Percentiles rank a stretch among this genome's conserved stretches.
Evolutionary conservation across 2,113 vertebrate species (phyloP).

Genomic region (Crotalus tigris): DNA sequence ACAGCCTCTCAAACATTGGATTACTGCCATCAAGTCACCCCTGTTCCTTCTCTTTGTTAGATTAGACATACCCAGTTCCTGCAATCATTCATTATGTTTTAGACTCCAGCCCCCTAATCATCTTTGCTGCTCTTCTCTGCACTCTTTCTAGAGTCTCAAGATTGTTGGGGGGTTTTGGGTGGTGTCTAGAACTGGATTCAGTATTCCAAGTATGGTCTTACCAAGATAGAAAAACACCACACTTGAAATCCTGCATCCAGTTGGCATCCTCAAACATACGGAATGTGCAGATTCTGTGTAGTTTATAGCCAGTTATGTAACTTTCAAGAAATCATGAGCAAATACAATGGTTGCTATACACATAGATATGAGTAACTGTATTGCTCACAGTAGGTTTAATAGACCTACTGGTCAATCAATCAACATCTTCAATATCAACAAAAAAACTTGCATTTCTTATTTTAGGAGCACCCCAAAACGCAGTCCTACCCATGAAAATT

Average conservation of each 20-base stretch:
- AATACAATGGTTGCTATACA: background rate
- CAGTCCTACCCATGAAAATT: background rate
- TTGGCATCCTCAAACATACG: background rate
- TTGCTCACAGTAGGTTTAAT: background rate
- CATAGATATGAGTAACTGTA: too few relatives aligned
- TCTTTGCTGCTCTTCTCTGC: background rate
- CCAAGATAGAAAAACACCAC: background rate
- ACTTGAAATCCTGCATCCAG: background rate
- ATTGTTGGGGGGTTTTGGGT: background rate
- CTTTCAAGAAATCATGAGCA: background rate
- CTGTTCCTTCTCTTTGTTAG: background rate
- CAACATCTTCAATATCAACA: background rate
- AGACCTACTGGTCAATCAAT: too few relatives aligned
- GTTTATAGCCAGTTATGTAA: background rate
- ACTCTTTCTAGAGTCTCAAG: background rate
- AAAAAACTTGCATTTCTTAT: background rate
- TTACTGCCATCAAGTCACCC: background rate
- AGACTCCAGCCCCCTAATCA: background rate
- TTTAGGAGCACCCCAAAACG: background rate
- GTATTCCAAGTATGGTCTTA: background rate
- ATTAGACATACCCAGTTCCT: background rate
- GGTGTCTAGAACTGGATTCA: background rate
- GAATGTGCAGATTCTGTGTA: background rate
- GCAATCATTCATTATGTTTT: background rate
- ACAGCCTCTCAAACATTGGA: background rate